Evolutionary conservation across 2,113 vertebrate genomes (phyloP), one percentile per base, ranked within the genome.

Genomic region (Hyperopisus bebe): DNA sequence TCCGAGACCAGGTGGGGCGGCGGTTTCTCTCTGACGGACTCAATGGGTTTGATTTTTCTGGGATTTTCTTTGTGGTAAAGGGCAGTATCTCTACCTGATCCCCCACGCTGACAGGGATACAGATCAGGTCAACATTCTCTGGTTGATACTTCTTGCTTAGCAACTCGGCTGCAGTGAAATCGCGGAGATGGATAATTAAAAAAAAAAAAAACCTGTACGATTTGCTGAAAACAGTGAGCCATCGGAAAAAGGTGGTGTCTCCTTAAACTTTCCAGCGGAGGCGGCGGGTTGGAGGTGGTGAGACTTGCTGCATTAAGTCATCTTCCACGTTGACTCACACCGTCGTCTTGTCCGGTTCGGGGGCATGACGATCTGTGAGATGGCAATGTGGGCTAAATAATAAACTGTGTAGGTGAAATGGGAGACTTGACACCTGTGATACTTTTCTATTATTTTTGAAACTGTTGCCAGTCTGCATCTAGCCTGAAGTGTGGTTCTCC

Each of bases 1-100:
- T 99, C 91, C 94, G 91, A 58, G 96, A 98, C 74, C 98, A 99
- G 97, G 98, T 99, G 17, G 7, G 19, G 2, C 0, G n/a, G 2
- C n/a, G 3, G 3, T 13, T 27, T 27, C 62, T 66, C 62, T 27
- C n/a, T 66, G n/a, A 27, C 9, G 9, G n/a, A 31, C 62, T 66
- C 62, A 0, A 3, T 27, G 62, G 62, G 3, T 27, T 27, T 66
- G n/a, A 31, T 31, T 66, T 3, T 27, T 11, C 55, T n/a, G 55
- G 62, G n/a, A 66, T 66, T 27, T 66, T 4, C n/a, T 66, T 31
- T 31, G 62, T 66, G 55, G 55, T 1, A 27, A 27, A 66, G 62
- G 24, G 58, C 24, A 27, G 58, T 1, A 66, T 66, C 58, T 66
- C 10, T 27, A 66, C n/a, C 8, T 4, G 62, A 66, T 31, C n/a